These are phyloP conservation scores for Actinemys pallida DNA, from an alignment of 2,113 vertebrate genomes.

Conservation along the genomic window DNA sequence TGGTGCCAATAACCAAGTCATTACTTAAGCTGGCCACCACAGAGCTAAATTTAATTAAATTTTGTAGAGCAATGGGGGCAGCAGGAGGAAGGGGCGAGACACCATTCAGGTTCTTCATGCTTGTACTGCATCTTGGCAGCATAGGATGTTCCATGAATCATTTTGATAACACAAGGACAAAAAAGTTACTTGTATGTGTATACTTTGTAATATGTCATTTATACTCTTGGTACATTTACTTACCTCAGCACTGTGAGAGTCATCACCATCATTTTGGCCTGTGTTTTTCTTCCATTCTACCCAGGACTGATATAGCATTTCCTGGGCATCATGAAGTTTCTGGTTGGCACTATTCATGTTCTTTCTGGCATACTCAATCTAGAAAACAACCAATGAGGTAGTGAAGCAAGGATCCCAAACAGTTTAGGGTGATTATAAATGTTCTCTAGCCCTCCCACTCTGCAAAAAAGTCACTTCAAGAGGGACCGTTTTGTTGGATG, in stretches of 20 bases:
- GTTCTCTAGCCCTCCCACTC: too few species aligned
- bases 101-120: too few species aligned
- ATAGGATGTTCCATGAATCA: not conserved
- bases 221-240: not conserved
- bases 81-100: too few species aligned
- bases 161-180: not conserved
- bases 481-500: not conserved
- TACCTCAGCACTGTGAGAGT: slow-evolving; percentile 85
- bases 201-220: too few species aligned
- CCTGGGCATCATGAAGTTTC: slow-evolving; percentile 84
- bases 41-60: too few species aligned
- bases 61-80: too few species aligned
- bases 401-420: slow-evolving; percentile 9
- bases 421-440: not conserved
- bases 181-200: too few species aligned
- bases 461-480: not conserved
- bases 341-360: slow-evolving; percentile 88
- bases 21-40: too few species aligned
- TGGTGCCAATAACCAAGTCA: too few species aligned
- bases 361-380: slow-evolving; percentile 91
- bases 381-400: slow-evolving; percentile 54
- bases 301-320: slow-evolving; percentile 83
- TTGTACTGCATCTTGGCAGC: not conserved
- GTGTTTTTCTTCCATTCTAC: slow-evolving; percentile 84
- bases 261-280: slow-evolving; percentile 70